Percentiles rank a stretch among this genome's conserved stretches.
Conservation (phyloP, 2,113 vertebrate genomes). For the Anhinga anhinga region DNA sequence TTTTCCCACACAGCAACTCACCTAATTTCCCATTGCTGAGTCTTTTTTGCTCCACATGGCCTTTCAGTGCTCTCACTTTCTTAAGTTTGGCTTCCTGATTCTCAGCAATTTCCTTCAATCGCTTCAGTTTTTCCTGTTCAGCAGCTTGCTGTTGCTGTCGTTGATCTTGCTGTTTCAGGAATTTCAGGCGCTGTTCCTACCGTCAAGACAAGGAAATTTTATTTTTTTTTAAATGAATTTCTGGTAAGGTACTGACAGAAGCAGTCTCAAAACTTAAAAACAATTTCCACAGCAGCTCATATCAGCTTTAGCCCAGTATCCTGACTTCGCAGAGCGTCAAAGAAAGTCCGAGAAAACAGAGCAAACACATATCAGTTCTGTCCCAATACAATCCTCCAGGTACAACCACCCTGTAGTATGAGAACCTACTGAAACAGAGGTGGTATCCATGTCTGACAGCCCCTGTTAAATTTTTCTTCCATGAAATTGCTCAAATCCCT, state of each 20-base stretch:
- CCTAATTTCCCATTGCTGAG: slow-evolving; percentile 94
- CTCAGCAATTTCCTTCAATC: slow-evolving; percentile 89
- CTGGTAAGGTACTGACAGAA: background rate
- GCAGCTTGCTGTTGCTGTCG: slow-evolving; percentile 88
- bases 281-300: background rate
- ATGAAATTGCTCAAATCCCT: background rate
- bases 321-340: background rate
- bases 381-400: background rate
- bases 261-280: background rate
- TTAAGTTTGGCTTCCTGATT: slow-evolving; percentile 93
- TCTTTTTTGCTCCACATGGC: slow-evolving; percentile 96
- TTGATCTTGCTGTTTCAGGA: slow-evolving; percentile 92
- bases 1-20: slow-evolving; percentile 56
- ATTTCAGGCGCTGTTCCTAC: slow-evolving; percentile 92
- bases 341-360: background rate
- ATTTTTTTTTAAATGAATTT: background rate
- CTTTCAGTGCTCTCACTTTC: slow-evolving; percentile 92
- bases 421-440: background rate
- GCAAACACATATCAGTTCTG: background rate
- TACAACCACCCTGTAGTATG: background rate
- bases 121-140: slow-evolving; percentile 92
- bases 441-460: background rate
- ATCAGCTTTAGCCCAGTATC: background rate
- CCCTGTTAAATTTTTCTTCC: background rate
- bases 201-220: background rate